Conservation (phyloP, 1,140 invertebrate species). For the Muscidifurax raptorellus region DNA sequence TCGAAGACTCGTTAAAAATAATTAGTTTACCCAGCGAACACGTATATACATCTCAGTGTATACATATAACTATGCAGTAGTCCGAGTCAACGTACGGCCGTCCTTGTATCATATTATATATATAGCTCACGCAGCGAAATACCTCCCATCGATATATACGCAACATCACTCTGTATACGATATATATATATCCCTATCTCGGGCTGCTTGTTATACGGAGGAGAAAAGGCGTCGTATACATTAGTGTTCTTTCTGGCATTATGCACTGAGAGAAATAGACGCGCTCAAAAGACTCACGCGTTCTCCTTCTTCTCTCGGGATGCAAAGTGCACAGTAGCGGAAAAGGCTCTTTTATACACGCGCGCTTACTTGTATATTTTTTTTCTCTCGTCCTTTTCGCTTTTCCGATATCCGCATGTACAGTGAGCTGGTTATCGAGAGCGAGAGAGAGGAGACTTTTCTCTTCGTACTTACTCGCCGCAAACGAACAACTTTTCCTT, state of each 20-base stretch:
- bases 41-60: too few relatives aligned
- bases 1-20: conserved; percentile 1
- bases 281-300: background rate
- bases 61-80: too few relatives aligned
- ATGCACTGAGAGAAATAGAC: background rate
- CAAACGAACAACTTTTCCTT: background rate
- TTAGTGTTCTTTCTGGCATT: background rate
- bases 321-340: background rate
- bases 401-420: background rate
- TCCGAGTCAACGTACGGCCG: too few relatives aligned
- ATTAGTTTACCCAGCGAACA: background rate
- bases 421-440: background rate
- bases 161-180: too few relatives aligned
- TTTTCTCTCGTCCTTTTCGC: background rate
- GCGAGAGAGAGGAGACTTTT: background rate
- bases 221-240: background rate
- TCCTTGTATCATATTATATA: too few relatives aligned
- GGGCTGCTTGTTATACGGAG: too few relatives aligned
- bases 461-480: background rate
- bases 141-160: too few relatives aligned
- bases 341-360: background rate
- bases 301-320: background rate
- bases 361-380: background rate
- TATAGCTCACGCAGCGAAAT: too few relatives aligned
- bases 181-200: too few relatives aligned